Conservation (phyloP, 1,140 invertebrate genomes). For the Drosophila lini region DNA sequence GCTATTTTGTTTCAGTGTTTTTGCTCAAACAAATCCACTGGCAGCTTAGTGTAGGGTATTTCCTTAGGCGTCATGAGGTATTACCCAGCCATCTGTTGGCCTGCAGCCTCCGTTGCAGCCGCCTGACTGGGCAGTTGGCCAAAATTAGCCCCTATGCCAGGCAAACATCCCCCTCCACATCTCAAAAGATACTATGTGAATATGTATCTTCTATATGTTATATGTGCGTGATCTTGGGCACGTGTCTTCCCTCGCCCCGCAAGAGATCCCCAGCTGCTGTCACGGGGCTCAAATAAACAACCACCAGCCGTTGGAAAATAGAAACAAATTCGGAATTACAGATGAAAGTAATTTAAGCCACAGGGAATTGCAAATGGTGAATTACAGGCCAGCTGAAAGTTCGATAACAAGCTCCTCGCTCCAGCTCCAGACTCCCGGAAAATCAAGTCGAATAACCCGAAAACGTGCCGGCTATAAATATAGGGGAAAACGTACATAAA, state of each 20-base stretch:
- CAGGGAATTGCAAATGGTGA: conserved; percentile 41
- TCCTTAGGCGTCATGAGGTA: neutral
- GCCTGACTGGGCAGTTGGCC: conserved; percentile 49
- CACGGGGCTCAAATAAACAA: conserved; percentile 43
- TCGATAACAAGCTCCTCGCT: neutral
- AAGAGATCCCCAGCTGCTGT: conserved; percentile 40
- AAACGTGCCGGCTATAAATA: conserved; percentile 65
- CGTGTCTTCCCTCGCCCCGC: conserved; percentile 15
- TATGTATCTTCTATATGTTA: neutral
- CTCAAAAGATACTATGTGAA: neutral
- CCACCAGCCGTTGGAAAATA: conserved; percentile 20
- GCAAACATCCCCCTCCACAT: conserved; percentile 4
- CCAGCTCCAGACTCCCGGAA: conserved; percentile 39
- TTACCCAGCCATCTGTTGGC: conserved; percentile 14
- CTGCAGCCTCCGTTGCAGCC: conserved; percentile 25
- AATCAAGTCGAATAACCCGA: conserved; percentile 44
- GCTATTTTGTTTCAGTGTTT: neutral
- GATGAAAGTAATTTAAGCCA: conserved; percentile 46
- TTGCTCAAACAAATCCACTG: neutral
- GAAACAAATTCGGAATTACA: conserved; percentile 31
- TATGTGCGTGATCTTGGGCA: conserved; percentile 44
- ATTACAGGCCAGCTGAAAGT: conserved; percentile 18
- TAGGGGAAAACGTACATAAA: neutral
- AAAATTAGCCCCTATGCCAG: conserved; percentile 28
- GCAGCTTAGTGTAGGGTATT: conserved; percentile 11